These are phyloP conservation scores for Dendrolimus pini DNA, from an alignment of 2,888 invertebrate species.

Conservation along the genomic window DNA sequence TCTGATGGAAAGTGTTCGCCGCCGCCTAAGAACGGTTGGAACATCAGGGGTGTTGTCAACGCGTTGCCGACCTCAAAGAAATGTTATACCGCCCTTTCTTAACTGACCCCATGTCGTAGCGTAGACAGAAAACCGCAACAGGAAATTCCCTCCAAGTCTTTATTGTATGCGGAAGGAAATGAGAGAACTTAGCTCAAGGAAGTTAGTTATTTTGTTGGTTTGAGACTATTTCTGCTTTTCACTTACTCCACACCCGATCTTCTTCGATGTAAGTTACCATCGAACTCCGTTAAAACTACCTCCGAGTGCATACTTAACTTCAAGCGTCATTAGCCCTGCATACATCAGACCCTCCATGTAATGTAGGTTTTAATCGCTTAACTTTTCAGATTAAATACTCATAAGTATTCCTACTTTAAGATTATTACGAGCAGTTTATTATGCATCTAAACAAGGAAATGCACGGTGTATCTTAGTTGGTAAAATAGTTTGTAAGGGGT, in stretches of 20 bases:
- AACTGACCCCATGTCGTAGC: too few relatives aligned
- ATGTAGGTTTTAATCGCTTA: constrained; percentile 26
- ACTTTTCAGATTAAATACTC: constrained; percentile 19
- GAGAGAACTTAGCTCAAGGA: too few relatives aligned
- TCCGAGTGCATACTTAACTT: constrained; percentile 28
- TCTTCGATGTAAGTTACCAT: constrained; percentile 14
- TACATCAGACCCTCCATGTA: constrained; percentile 23
- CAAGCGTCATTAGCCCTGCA: constrained; percentile 32
- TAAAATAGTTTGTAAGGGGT: background rate
- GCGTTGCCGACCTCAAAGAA: too few relatives aligned
- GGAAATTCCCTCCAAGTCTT: too few relatives aligned
- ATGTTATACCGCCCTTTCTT: too few relatives aligned
- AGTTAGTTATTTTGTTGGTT: too few relatives aligned
- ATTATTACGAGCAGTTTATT: background rate
- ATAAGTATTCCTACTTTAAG: background rate
- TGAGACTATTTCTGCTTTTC: background rate
- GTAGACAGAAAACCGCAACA: too few relatives aligned
- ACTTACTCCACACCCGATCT: constrained; percentile 8
- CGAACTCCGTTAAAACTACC: constrained; percentile 27
- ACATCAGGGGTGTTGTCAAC: too few relatives aligned
- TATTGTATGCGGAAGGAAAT: too few relatives aligned
- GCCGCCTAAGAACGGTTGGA: too few relatives aligned
- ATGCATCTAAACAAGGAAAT: background rate
- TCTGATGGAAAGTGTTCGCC: too few relatives aligned
- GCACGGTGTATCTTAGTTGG: background rate